phyloP scores from a whole-genome alignment of 2,888 invertebrate genomes.

The Lottia scabra region DNA sequence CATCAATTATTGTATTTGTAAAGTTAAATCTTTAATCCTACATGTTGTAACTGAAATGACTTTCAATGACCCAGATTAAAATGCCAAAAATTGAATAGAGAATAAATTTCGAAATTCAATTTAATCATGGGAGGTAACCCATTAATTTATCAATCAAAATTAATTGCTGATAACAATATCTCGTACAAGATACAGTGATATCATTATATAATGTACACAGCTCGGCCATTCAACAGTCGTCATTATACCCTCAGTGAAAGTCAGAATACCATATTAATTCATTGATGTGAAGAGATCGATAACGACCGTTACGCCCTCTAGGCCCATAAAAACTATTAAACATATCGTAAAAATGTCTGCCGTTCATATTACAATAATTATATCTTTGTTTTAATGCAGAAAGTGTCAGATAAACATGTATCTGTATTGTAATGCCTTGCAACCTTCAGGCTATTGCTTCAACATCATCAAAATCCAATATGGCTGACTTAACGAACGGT shows the following conservation, averaged over 20 bases:
- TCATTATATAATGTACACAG: slow-evolving; percentile 1
- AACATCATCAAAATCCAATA: neutral
- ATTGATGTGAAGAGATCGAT: neutral
- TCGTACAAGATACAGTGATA: neutral
- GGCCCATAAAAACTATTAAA: neutral
- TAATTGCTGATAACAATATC: slow-evolving; percentile 2
- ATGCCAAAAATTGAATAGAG: neutral
- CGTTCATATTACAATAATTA: slow-evolving; percentile 6
- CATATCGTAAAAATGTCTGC: slow-evolving; percentile 3
- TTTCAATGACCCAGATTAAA: too few relatives aligned
- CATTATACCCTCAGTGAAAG: neutral
- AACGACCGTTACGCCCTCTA: neutral
- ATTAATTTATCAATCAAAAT: slow-evolving; percentile 1
- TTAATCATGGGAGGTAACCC: neutral
- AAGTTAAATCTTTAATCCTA: too few relatives aligned
- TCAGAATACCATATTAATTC: neutral
- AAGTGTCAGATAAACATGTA: slow-evolving; percentile 3
- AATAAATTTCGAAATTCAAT: neutral
- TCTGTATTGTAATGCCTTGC: too few relatives aligned
- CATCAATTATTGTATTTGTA: too few relatives aligned
- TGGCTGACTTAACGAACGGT: neutral
- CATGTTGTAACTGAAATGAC: too few relatives aligned
- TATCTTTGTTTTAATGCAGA: neutral
- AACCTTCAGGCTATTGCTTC: neutral
- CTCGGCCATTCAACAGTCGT: neutral